A percentile compares a stretch with the other conserved stretches of the same genome.
These are phyloP conservation scores for Dorcus parallelipipedus DNA, from an alignment of 2,888 invertebrate genomes.

Conservation along the genomic window DNA sequence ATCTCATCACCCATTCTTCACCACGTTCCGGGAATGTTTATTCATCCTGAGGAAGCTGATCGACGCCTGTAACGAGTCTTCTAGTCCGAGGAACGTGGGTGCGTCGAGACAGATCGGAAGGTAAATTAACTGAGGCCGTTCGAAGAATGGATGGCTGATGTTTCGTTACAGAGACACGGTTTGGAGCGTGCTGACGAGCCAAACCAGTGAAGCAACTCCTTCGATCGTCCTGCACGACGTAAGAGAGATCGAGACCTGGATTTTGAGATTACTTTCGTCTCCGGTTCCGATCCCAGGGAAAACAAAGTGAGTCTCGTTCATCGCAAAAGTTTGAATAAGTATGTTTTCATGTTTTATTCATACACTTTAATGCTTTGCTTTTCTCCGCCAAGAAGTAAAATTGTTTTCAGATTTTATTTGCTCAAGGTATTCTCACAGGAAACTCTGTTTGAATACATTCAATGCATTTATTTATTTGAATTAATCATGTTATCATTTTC, in stretches of 20 bases:
- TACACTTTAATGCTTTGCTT: no score
- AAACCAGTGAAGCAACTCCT: slow-evolving; percentile 74
- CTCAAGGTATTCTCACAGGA: no score
- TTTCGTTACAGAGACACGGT: slow-evolving; percentile 76
- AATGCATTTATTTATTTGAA: no score
- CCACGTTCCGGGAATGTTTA: slow-evolving; percentile 96
- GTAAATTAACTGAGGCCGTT: slow-evolving; percentile 47
- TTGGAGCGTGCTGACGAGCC: slow-evolving; percentile 91
- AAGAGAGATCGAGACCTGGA: slow-evolving; percentile 98
- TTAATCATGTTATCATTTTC: no score
- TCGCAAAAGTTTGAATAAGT: no score
- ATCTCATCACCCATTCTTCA: slow-evolving; percentile 99
- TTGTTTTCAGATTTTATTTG: no score
- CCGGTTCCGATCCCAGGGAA: slow-evolving; percentile 98
- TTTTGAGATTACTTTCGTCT: slow-evolving; percentile 88
- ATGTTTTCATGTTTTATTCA: no score
- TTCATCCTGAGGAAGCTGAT: slow-evolving; percentile 93
- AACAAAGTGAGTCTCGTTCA: slow-evolving; percentile 61
- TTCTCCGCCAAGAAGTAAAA: no score
- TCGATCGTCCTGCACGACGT: slow-evolving; percentile 93
- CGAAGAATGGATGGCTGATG: background rate
- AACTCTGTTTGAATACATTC: no score
- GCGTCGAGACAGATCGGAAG: slow-evolving; percentile 83
- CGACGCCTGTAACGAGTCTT: slow-evolving; percentile 95
- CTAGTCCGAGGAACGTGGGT: slow-evolving; percentile 82